Base-by-base conservation (phyloP, 2,113 vertebrate species). In the Lepisosteus osseus region DNA sequence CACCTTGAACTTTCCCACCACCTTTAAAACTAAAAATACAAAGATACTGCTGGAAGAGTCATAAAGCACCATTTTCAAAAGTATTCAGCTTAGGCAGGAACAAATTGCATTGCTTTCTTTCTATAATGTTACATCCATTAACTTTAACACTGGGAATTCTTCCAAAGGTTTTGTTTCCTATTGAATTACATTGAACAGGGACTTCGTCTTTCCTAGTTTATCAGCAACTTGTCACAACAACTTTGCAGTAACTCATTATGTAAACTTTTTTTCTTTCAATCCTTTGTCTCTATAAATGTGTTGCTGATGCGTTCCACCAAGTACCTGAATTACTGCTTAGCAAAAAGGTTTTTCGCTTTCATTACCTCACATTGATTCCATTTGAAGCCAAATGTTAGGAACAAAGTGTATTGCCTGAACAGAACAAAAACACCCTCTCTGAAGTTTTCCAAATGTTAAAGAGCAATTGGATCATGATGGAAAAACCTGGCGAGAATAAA, bases 81-180 rank as follows among this genome's bases (percentile, higher is more conserved):
- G 45, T 57, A 70, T 17, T 45, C n/a, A 12, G 8, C 44, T 45
- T 45, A 57, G 55, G 44, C 7, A 44, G 57, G 54, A 63, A 71
- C 69, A 71, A 71, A 71, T 14, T 8, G 56, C 41, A 41, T 5
- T 47, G 41, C 61, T 14, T 42, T 65, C 62, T 43, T 72, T 47
- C 42, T 43, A 63, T 63, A 54, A 4, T 71, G 47, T 40, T 9
- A 29, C 7, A 41, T 64, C 17, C 8, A 64, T 41, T 71, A 7
- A 64, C 70, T 71, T 72, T 55, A 55, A 55, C 40, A 47, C 57
- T 65, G 61, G 70, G 70, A 55, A 41, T 43, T 64, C 12, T 4
- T 65, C 70, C 70, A 72, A 72, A 17, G 29, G 47, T 43, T 64
- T 54, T 72, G 61, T 72, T 54, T 41, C 17, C 45, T 64, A 40